These are phyloP conservation scores for Heliconius erato DNA, from an alignment of 2,888 invertebrate genomes.

Conservation along the genomic window DNA sequence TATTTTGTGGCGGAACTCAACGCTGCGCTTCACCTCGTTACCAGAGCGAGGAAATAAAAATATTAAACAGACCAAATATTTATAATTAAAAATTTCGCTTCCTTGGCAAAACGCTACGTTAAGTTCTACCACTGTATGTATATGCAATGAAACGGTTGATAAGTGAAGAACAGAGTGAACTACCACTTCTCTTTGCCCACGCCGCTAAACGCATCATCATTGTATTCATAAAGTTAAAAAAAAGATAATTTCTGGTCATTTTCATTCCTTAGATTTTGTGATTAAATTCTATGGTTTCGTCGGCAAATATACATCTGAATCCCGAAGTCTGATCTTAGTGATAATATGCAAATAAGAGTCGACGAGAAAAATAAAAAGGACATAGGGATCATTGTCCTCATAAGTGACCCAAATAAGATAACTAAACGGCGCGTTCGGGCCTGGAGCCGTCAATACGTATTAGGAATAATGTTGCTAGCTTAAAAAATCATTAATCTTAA, in stretches of 20 bases:
- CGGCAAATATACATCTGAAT: conserved; percentile 80
- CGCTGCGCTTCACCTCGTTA: no score
- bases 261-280: conserved; percentile 56
- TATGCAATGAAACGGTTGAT: no score
- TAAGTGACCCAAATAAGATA: conserved; percentile 83
- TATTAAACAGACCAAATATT: no score
- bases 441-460: conserved; percentile 79
- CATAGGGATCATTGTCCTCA: conserved; percentile 76
- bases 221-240: conserved; percentile 11
- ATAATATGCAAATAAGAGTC: conserved; percentile 82
- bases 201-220: not conserved
- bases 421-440: conserved; percentile 69
- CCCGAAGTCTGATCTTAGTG: conserved; percentile 77
- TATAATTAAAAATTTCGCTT: no score
- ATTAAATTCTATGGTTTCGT: conserved; percentile 72
- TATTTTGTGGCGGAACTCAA: no score
- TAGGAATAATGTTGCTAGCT: conserved; percentile 74
- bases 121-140: no score
- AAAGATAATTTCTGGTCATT: conserved; percentile 16
- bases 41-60: no score
- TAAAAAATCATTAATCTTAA: conserved; percentile 57
- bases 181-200: not conserved
- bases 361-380: conserved; percentile 79
- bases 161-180: not conserved
- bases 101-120: no score